These are phyloP conservation scores for Vulpes vulpes DNA, from an alignment of 2,113 vertebrate genomes.

Conservation along the genomic window DNA sequence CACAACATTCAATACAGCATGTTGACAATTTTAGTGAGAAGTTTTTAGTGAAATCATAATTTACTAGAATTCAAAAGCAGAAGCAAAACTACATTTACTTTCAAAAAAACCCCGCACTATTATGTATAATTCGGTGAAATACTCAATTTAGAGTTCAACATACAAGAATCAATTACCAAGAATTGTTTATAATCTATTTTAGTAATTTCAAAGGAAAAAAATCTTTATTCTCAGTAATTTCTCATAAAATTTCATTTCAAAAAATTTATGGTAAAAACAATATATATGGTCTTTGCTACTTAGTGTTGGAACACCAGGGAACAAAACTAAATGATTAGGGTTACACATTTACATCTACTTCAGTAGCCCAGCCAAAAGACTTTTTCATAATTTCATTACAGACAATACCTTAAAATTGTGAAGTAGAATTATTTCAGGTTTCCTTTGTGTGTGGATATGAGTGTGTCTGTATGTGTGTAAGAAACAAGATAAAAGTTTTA, in stretches of 20 bases:
- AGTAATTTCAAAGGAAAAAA: slow-evolving; percentile 64
- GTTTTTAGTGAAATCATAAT: slow-evolving; percentile 70
- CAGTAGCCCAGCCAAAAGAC: background rate
- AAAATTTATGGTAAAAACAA: slow-evolving; percentile 25
- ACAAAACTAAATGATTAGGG: background rate
- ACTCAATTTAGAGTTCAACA: slow-evolving; percentile 70
- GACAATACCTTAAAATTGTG: background rate
- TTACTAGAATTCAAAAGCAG: slow-evolving; percentile 82
- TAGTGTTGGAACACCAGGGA: background rate
- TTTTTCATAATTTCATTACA: slow-evolving; percentile 38
- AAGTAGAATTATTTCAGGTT: background rate
- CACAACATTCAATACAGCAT: background rate
- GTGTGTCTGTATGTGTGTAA: background rate
- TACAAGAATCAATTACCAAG: slow-evolving; percentile 68
- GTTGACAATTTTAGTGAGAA: slow-evolving; percentile 56
- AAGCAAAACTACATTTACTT: slow-evolving; percentile 76
- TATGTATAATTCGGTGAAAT: slow-evolving; percentile 61
- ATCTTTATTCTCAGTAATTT: slow-evolving; percentile 40
- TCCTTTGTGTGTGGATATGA: background rate
- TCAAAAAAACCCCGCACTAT: background rate
- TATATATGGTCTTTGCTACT: background rate
- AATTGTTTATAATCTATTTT: slow-evolving; percentile 73
- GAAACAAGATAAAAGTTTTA: background rate
- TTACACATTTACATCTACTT: background rate
- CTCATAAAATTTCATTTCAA: slow-evolving; percentile 68